Percentiles rank a stretch among this genome's conserved stretches.
Conservation (phyloP, 2,888 invertebrate species). For the Cerceris ruficornis region DNA sequence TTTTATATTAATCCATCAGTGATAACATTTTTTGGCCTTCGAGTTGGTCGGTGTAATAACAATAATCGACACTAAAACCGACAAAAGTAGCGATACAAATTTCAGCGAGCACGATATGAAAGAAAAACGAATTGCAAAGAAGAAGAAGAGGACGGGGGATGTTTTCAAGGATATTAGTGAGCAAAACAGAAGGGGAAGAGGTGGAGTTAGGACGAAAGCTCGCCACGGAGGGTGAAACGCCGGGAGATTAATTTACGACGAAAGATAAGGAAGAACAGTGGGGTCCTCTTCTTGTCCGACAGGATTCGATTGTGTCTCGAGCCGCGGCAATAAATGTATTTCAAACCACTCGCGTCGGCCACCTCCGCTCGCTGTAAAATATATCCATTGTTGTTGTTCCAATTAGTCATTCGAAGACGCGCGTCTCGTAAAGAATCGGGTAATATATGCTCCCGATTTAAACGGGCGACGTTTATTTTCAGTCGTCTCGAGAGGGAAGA, state of each 20-base stretch:
- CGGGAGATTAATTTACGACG: constrained; percentile 79
- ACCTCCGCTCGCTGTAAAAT: constrained; percentile 73
- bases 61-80: no score
- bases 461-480: constrained; percentile 74
- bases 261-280: constrained; percentile 79
- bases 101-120: neutral
- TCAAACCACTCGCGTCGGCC: constrained; percentile 66
- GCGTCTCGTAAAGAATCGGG: constrained; percentile 74
- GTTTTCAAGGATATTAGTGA: constrained; percentile 75
- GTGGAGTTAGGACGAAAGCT: constrained; percentile 57
- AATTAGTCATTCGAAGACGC: constrained; percentile 79
- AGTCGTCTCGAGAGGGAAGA: constrained; percentile 51
- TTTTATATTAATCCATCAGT: no score
- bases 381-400: constrained; percentile 79
- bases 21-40: no score
- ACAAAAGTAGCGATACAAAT: no score
- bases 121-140: constrained; percentile 18
- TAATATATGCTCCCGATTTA: constrained; percentile 75
- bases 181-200: constrained; percentile 57
- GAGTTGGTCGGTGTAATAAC: no score
- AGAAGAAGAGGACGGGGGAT: constrained; percentile 48
- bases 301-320: constrained; percentile 78
- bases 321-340: constrained; percentile 76
- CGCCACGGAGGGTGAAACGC: constrained; percentile 60
- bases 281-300: constrained; percentile 68